phyloP scores from a whole-genome alignment of 1,140 invertebrate genomes.

The Sinonovacula constricta region DNA sequence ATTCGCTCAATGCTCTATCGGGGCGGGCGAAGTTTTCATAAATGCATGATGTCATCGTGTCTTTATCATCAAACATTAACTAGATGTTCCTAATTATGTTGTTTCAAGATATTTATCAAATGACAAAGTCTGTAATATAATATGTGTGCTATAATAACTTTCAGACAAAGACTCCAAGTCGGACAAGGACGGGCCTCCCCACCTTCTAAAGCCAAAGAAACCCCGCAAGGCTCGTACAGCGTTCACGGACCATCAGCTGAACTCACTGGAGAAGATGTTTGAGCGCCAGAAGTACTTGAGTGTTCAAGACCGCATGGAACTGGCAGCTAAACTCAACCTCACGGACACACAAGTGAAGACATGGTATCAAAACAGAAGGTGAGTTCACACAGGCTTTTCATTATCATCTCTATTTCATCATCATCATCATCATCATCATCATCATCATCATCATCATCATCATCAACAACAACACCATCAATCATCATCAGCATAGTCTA shows the following conservation, averaged over 20 bases:
- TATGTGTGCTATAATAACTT: neutral
- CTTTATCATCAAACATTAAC: neutral
- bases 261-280: slow-evolving; percentile 97
- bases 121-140: neutral
- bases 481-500: too few relatives aligned
- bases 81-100: neutral
- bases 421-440: too few relatives aligned
- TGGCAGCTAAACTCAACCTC: slow-evolving; percentile 96
- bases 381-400: too few relatives aligned
- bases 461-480: too few relatives aligned
- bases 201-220: slow-evolving; percentile 85
- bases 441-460: too few relatives aligned
- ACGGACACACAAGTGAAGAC: slow-evolving; percentile 99
- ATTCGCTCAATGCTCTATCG: too few relatives aligned
- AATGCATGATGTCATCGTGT: too few relatives aligned
- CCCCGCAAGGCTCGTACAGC: slow-evolving; percentile 98
- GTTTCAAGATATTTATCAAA: neutral
- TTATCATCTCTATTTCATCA: too few relatives aligned
- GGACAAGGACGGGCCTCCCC: slow-evolving; percentile 27
- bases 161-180: neutral
- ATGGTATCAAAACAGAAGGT: slow-evolving; percentile 99
- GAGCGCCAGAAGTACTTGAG: slow-evolving; percentile 99
- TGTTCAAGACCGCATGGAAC: slow-evolving; percentile 98
- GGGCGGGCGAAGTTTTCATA: too few relatives aligned
- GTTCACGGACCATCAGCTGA: slow-evolving; percentile 98